Base-by-base conservation (phyloP, 2,113 vertebrate species). In the Murina feae region DNA sequence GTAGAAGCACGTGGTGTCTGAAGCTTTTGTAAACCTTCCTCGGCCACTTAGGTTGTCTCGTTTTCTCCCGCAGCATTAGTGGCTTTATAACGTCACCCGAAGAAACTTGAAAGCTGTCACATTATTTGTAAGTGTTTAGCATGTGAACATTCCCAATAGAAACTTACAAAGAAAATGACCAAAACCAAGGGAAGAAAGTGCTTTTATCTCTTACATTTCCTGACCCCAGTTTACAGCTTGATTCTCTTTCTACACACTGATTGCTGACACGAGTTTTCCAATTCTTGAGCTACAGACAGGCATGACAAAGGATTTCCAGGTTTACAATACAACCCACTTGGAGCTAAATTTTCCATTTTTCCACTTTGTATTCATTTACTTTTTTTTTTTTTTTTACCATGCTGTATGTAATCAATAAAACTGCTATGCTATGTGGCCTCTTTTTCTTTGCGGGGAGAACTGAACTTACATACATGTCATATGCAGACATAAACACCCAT, bases 361-460 rank as follows among this genome's bases (percentile, higher is more conserved):
- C 68, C 74, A 92, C n/a, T 82, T 11, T 71, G 44, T 10, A 47
- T 42, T 7, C 16, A 69, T 79, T 95, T 87, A 21, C 28, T 2
- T 39, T 82, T 14, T n/a, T 32, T 66, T 78, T 68, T 10, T 60
- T 80, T 42, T 69, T 63, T 35, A 21, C 7, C 23, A 76, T 81
- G 71, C 21, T 90, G 4, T 84, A 49, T 35, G n/a, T 87, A 35
- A 11, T 63, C 55, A 83, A 72, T 75, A 69, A 86, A 88, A 80
- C 11, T 13, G 2, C 21, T 68, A 58, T 51, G 66, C 39, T 28
- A 47, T 6, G 8, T 53, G 17, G 28, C 1, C 37, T 90, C 4
- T 44, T 87, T 93, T 87, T 81, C n/a, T 49, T 78, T 78, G 20
- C 86, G 37, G 88, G 53, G 25, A 93, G 53, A 90, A 92, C 6